These are phyloP conservation scores for Microctenopoma steveboyesi DNA, from an alignment of 2,797 vertebrate species.

Conservation along the genomic window DNA sequence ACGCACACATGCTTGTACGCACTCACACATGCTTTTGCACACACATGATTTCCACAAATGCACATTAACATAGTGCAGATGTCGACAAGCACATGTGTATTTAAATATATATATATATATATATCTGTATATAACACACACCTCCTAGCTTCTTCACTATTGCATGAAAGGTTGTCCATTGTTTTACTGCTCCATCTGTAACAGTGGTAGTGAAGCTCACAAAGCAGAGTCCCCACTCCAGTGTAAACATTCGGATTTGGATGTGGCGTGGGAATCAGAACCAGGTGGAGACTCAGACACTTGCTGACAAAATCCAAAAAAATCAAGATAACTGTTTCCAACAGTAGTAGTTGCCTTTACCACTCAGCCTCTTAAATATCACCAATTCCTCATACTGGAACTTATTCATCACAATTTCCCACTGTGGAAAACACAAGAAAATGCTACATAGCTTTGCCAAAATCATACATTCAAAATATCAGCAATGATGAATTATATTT, in stretches of 20 bases:
- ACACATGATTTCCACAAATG: conserved; percentile 56
- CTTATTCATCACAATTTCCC: conserved; percentile 62
- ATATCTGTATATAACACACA: conserved; percentile 27
- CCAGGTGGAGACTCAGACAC: conserved; percentile 54
- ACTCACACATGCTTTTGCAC: conserved; percentile 42
- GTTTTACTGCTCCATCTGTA: conserved; percentile 62
- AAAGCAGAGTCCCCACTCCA: conserved; percentile 35
- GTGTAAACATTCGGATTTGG: conserved; percentile 59
- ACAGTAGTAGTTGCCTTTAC: conserved; percentile 45
- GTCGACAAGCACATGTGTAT: conserved; percentile 20
- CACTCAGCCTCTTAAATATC: conserved; percentile 57
- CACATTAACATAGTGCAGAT: conserved; percentile 20
- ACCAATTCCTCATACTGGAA: conserved; percentile 62
- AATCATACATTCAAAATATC: conserved; percentile 49
- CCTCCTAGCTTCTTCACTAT: conserved; percentile 25
- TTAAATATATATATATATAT: conserved; percentile 34
- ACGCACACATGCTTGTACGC: conserved; percentile 39
- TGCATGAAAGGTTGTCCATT: conserved; percentile 59
- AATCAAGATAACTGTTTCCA: conserved; percentile 36
- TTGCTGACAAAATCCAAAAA: conserved; percentile 13
- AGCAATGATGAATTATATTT: conserved; percentile 54
- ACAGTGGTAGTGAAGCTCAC: conserved; percentile 53
- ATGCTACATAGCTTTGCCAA: conserved; percentile 51
- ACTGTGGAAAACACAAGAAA: conserved; percentile 58
- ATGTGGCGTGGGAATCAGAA: conserved; percentile 39